These are phyloP conservation scores for Meiosimyza decipiens DNA, from an alignment of 2,888 invertebrate species.

Conservation along the genomic window DNA sequence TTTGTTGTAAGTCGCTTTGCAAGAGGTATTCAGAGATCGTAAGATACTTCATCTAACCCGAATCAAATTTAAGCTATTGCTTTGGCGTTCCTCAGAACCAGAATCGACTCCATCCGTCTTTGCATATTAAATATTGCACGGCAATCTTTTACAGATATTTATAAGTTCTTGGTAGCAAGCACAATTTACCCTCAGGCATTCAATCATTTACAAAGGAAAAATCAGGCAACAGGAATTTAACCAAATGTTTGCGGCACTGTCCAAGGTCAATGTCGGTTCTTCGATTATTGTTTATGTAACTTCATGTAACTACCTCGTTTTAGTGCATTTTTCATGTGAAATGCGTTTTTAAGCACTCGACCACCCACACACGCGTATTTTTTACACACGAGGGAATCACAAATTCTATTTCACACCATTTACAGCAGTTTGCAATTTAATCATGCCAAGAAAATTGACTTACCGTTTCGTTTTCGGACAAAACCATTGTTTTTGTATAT, in stretches of 20 bases:
- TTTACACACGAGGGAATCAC: not conserved
- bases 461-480: slow-evolving; percentile 47
- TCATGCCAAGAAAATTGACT: slow-evolving; percentile 24
- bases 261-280: not conserved
- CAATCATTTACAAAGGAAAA: not conserved
- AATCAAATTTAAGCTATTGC: too few species aligned
- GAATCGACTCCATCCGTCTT: too few species aligned
- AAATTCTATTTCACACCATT: slow-evolving; percentile 8
- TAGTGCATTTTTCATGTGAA: not conserved
- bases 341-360: not conserved
- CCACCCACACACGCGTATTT: not conserved
- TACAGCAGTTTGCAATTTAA: not conserved
- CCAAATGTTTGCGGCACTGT: not conserved
- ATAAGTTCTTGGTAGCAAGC: too few species aligned
- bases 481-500: slow-evolving; percentile 41
- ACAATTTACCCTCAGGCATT: too few species aligned
- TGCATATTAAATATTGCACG: too few species aligned
- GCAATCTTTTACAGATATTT: too few species aligned
- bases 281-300: not conserved
- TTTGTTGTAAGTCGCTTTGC: too few species aligned
- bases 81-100: too few species aligned
- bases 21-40: too few species aligned
- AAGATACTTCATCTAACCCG: too few species aligned
- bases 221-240: not conserved
- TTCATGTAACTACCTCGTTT: not conserved